A percentile compares a stretch with the other conserved stretches of the same genome.
Conservation (phyloP, 2,113 vertebrate species). For the Prinia subflava region DNA sequence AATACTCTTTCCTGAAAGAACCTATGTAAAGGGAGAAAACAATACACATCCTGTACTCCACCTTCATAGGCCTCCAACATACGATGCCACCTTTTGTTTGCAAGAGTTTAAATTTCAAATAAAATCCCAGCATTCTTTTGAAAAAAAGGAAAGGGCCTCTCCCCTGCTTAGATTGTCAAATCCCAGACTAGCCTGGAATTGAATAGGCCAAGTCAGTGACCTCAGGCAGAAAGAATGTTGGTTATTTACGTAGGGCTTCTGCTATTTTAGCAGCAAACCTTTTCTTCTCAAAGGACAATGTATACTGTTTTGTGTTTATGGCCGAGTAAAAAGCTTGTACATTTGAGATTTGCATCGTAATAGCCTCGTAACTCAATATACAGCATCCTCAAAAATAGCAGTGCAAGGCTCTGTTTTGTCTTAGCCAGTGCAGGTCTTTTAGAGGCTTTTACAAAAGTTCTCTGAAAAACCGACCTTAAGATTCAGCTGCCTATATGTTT, state of each 20-base stretch:
- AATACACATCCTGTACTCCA: slow-evolving; percentile 67
- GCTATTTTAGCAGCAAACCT: slow-evolving; percentile 78
- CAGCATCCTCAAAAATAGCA: slow-evolving; percentile 47
- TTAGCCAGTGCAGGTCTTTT: not conserved
- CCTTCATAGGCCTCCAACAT: slow-evolving; percentile 67
- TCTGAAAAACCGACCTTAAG: not conserved
- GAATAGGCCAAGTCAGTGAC: slow-evolving; percentile 92
- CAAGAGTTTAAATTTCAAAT: slow-evolving; percentile 69
- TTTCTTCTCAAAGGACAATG: slow-evolving; percentile 78
- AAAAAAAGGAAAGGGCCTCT: slow-evolving; percentile 64
- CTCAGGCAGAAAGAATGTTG: slow-evolving; percentile 91
- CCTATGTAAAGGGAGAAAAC: slow-evolving; percentile 62
- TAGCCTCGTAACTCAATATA: slow-evolving; percentile 52
- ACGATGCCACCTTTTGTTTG: slow-evolving; percentile 70
- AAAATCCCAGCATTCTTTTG: slow-evolving; percentile 69
- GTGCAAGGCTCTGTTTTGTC: slow-evolving; percentile 46
- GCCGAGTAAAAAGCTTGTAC: slow-evolving; percentile 75
- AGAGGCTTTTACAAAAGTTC: slow-evolving; percentile 23
- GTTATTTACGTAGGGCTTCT: slow-evolving; percentile 86
- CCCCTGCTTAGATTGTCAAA: slow-evolving; percentile 71
- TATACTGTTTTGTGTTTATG: slow-evolving; percentile 75
- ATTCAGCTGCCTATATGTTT: slow-evolving; percentile 4
- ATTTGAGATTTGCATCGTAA: slow-evolving; percentile 71
- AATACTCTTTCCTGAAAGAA: slow-evolving; percentile 50
- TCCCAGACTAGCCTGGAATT: slow-evolving; percentile 72